These are phyloP conservation scores for Tamandua tetradactyla DNA, from an alignment of 2,797 vertebrate species.

Conservation along the genomic window DNA sequence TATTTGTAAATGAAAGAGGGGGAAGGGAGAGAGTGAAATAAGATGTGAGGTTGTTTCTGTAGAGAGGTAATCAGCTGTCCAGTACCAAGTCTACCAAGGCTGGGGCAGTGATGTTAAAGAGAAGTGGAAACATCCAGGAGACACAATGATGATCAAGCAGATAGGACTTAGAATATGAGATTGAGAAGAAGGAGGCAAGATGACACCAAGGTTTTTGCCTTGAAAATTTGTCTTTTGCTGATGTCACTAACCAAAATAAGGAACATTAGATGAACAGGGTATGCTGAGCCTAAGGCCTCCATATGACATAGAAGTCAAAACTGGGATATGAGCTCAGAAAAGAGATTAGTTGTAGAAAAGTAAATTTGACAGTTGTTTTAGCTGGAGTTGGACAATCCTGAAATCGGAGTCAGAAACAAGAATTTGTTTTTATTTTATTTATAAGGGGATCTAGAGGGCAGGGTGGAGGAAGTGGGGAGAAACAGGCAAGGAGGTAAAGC, in stretches of 20 bases:
- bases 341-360: not conserved
- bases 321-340: not conserved
- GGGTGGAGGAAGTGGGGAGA: not conserved
- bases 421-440: not conserved
- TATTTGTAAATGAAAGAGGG: not conserved
- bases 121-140: not conserved
- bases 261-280: not conserved
- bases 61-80: not conserved
- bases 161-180: not conserved
- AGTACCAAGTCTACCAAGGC: not conserved
- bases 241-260: not conserved
- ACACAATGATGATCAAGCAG: not conserved
- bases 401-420: not conserved
- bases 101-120: not conserved
- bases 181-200: not conserved
- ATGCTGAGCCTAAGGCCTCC: not conserved
- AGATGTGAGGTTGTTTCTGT: not conserved
- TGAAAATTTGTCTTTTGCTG: not conserved
- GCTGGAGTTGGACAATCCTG: not conserved
- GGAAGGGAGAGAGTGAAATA: not conserved
- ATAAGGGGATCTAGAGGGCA: not conserved
- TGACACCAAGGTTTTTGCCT: not conserved
- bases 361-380: not conserved
- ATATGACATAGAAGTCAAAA: not conserved
- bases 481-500: not conserved